Base-by-base conservation (phyloP, 2,113 vertebrate species). In the Microtus oregoni region DNA sequence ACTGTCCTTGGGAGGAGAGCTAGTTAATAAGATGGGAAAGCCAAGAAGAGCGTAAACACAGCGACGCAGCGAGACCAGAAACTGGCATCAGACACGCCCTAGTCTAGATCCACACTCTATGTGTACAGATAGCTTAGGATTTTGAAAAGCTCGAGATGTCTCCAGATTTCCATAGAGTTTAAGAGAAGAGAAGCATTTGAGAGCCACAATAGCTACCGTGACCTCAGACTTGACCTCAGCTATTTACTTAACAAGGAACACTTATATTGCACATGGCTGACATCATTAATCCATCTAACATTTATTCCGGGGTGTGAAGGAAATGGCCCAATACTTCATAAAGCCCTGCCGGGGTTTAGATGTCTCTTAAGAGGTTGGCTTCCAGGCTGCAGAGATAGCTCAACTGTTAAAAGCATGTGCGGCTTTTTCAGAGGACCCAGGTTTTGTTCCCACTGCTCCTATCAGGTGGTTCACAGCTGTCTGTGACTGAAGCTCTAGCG, bases 1-100 rank as follows among this genome's bases (percentile, higher is more conserved):
- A 97, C 98, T 99, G 98, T 97, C 99, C 99, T 98, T 99, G 99
- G 98, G 99, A 98, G 99, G 98, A 98, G 98, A 99, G 98, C 99
- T 99, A 98, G 98, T 99, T 99, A 99, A 98, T 98, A 98, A 99
- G 98, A 99, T 41, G 98, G 97, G 98, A 90, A 98, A 98, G 98
- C 98, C 99, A 99, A 99, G 99, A 97, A 98, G 96, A 98, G 95
- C 97, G 78, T 98, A 98, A 98, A 97, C 97, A 96, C 95, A 32
- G 95, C 97, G 97, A 97, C 93, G 87, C 65, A 97, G 97, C 95
- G 0, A 97, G 90, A 98, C 97, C 1, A 98, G 97, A 97, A 78
- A 92, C 91, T 90, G 94, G 96, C 58, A 58, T 88, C 92, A 96
- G 91, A 95, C 50, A 91, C 75, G 44, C 78, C 94, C 83, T 87